Conservation (phyloP, 2,888 invertebrate genomes). For the Poecilus cupreus region DNA sequence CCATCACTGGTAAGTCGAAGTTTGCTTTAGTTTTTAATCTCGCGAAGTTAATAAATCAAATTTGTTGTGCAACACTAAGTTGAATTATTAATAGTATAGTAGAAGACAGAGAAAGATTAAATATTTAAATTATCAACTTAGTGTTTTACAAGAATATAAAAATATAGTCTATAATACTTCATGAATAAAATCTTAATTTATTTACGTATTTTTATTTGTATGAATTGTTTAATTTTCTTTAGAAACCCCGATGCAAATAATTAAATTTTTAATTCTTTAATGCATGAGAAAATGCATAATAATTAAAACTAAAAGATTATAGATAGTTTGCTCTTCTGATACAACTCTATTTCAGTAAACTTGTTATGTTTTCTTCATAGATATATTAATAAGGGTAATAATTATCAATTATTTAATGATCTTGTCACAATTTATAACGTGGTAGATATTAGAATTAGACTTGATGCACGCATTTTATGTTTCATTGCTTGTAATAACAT, state of each 20-base stretch:
- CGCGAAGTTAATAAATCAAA: not conserved
- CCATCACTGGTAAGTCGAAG: slow-evolving; percentile 86
- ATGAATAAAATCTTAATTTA: too few species aligned
- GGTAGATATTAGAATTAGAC: not conserved
- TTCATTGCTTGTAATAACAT: slow-evolving; percentile 58
- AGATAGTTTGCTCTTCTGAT: too few species aligned
- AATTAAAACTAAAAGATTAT: too few species aligned
- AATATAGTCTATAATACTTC: too few species aligned
- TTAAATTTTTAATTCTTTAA: too few species aligned
- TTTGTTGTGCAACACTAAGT: slow-evolving; percentile 32
- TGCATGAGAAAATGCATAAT: too few species aligned
- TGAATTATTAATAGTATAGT: too few species aligned
- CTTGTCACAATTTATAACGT: not conserved
- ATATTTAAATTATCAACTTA: slow-evolving; percentile 12
- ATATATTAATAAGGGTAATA: not conserved
- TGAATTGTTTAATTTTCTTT: too few species aligned
- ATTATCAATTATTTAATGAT: not conserved
- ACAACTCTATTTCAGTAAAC: not conserved
- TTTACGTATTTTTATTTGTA: too few species aligned
- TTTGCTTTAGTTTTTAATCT: not conserved
- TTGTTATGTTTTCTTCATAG: not conserved
- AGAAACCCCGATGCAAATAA: too few species aligned
- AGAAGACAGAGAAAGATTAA: slow-evolving; percentile 43
- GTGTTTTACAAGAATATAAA: not conserved
- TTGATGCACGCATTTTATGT: slow-evolving; percentile 50